Percentiles rank a stretch among this genome's conserved stretches.
Evolutionary conservation across 2,113 vertebrate genomes (phyloP).

Genomic region (Microtus oregoni): DNA sequence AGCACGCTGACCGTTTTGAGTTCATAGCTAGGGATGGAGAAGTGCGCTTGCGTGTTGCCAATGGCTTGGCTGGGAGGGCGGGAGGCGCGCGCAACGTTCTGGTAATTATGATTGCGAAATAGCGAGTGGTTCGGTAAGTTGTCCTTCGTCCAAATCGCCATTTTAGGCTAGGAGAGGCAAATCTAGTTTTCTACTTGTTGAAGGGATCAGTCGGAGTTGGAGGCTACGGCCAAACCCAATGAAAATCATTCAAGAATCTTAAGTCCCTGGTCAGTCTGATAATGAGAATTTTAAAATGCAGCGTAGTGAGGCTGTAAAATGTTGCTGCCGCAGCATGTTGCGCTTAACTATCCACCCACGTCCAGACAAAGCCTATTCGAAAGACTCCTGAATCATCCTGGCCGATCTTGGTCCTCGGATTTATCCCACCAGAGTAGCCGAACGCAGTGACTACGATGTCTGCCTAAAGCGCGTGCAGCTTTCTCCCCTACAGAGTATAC

Average conservation of each 20-base stretch:
- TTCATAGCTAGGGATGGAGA: neutral
- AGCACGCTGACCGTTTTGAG: neutral
- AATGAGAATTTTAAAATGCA: conserved; percentile 1
- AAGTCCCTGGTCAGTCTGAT: neutral
- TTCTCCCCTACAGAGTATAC: neutral
- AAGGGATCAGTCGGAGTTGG: neutral
- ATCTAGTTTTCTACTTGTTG: neutral
- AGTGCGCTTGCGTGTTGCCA: conserved; percentile 27
- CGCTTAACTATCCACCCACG: neutral
- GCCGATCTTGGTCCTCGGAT: neutral
- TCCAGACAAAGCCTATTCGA: neutral
- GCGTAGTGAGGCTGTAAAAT: neutral
- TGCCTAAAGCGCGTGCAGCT: neutral
- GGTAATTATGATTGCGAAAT: conserved; percentile 59
- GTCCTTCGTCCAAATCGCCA: neutral
- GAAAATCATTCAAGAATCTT: conserved; percentile 27
- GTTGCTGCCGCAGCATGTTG: neutral
- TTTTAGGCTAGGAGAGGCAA: neutral
- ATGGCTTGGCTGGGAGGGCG: neutral
- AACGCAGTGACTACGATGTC: neutral
- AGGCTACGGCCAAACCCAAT: neutral
- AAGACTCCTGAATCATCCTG: neutral
- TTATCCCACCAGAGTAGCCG: neutral
- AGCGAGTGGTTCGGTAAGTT: conserved; percentile 63
- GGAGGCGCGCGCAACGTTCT: neutral